These are phyloP conservation scores for Anthopleura xanthogrammica DNA, from an alignment of 92 coral and sea anemone species.

Conservation along the genomic window DNA sequence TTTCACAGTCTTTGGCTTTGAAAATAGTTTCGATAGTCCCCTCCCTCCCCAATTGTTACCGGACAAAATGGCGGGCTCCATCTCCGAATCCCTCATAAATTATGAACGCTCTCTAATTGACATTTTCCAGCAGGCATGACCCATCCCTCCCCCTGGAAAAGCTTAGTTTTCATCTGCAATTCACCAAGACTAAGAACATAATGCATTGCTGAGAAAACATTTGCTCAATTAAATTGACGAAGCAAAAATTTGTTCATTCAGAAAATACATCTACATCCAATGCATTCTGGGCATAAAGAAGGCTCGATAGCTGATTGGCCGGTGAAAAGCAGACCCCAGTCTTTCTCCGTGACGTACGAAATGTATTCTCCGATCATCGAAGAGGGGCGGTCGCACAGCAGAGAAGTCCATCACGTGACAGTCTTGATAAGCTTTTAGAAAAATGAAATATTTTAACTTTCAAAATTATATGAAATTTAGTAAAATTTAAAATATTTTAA, in stretches of 20 bases:
- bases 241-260: background rate
- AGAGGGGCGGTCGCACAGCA: constrained; percentile 40
- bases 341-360: constrained; percentile 47
- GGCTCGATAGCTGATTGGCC: constrained; percentile 52
- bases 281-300: constrained; percentile 67
- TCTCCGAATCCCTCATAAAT: too few relatives aligned
- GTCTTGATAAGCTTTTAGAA: constrained; percentile 14
- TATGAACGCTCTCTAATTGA: too few relatives aligned
- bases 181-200: background rate
- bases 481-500: background rate
- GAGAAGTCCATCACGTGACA: constrained; percentile 55
- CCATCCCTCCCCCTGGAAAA: too few relatives aligned
- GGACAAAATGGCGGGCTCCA: too few relatives aligned
- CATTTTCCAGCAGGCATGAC: too few relatives aligned
- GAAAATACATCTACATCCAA: constrained; percentile 31
- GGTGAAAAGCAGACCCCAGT: constrained; percentile 72
- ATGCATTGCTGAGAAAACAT: background rate
- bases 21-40: too few relatives aligned
- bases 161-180: too few relatives aligned
- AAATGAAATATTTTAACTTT: background rate
- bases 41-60: too few relatives aligned
- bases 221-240: background rate
- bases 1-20: too few relatives aligned
- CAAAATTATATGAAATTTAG: background rate
- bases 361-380: constrained; percentile 40